phyloP scores from a whole-genome alignment of 1,140 invertebrate genomes.

The Pseudomyrmex pallidus region DNA sequence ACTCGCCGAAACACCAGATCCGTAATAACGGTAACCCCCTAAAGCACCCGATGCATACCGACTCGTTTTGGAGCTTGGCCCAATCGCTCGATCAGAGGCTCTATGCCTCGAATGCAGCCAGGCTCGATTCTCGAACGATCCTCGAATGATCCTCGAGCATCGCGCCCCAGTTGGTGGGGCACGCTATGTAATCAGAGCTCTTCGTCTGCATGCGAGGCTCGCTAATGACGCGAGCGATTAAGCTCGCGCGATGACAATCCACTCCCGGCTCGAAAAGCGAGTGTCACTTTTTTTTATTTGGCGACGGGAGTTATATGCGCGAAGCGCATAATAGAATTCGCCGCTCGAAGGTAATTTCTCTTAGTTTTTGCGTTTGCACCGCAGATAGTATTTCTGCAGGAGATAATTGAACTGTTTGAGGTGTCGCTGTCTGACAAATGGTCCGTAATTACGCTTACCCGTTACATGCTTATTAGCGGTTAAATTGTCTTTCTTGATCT shows the following conservation, averaged over 20 bases:
- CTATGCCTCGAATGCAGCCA: background rate
- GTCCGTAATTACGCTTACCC: conserved; percentile 21
- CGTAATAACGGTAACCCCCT: conserved; percentile 60
- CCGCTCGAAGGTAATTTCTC: conserved; percentile 11
- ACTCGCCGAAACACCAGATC: conserved; percentile 69
- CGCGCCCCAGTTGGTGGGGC: conserved; percentile 32
- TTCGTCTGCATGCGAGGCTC: conserved; percentile 44
- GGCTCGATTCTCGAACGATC: conserved; percentile 51
- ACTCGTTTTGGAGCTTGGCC: conserved; percentile 62
- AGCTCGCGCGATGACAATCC: conserved; percentile 56
- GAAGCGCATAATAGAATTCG: conserved; percentile 30
- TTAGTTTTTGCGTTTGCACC: conserved; percentile 20
- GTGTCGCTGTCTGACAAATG: background rate
- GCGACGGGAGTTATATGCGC: background rate
- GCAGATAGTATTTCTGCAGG: conserved; percentile 10
- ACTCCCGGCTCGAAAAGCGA: conserved; percentile 32
- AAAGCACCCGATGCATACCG: conserved; percentile 29
- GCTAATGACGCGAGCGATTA: conserved; percentile 59
- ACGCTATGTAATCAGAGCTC: conserved; percentile 61
- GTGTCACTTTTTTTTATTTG: conserved; percentile 25
- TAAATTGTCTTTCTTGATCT: conserved; percentile 36
- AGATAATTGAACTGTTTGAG: conserved; percentile 32
- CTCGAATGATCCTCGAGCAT: conserved; percentile 49
- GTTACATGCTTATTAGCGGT: conserved; percentile 26
- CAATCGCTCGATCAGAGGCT: conserved; percentile 61